Evolutionary conservation across 2,113 vertebrate species (phyloP).

Genomic region (Podiceps cristatus): DNA sequence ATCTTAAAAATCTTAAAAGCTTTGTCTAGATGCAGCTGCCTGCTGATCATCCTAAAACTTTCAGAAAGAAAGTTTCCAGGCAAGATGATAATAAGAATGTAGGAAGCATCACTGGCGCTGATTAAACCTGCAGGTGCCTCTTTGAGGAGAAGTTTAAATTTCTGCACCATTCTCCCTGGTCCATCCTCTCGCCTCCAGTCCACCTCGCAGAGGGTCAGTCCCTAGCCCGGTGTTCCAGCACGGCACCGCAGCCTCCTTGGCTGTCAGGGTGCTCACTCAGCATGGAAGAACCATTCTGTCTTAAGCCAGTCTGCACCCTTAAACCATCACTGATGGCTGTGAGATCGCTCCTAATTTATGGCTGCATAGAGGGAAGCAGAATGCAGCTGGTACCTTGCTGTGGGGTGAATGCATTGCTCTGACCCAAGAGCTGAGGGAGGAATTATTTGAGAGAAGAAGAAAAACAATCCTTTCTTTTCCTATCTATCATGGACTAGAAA

Average conservation of each 20-base stretch:
- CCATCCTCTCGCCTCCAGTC: rapidly evolving
- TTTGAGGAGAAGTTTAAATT: not conserved
- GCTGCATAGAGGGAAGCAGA: not conserved
- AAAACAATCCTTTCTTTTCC: not conserved
- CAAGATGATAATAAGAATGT: not conserved
- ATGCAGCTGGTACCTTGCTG: not conserved
- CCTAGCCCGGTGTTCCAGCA: not conserved
- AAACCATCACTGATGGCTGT: not conserved
- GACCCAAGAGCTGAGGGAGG: not conserved
- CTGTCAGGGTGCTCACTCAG: rapidly evolving
- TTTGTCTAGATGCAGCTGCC: not conserved
- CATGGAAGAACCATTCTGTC: not conserved
- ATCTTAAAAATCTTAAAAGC: not conserved
- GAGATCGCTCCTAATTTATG: not conserved
- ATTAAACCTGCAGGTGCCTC: not conserved
- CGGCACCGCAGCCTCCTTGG: not conserved
- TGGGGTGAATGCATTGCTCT: not conserved
- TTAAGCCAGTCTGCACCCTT: not conserved
- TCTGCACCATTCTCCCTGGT: not conserved
- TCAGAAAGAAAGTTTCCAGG: not conserved
- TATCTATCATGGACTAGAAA: constrained; percentile 25
- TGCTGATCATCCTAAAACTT: not conserved
- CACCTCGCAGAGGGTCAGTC: rapidly evolving
- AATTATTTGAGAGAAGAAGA: not conserved
- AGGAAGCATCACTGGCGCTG: not conserved